Evolutionary conservation across 2,888 invertebrate species (phyloP), one percentile per base, ranked within the genome.

Genomic region (Pyrrhosoma nymphula): DNA sequence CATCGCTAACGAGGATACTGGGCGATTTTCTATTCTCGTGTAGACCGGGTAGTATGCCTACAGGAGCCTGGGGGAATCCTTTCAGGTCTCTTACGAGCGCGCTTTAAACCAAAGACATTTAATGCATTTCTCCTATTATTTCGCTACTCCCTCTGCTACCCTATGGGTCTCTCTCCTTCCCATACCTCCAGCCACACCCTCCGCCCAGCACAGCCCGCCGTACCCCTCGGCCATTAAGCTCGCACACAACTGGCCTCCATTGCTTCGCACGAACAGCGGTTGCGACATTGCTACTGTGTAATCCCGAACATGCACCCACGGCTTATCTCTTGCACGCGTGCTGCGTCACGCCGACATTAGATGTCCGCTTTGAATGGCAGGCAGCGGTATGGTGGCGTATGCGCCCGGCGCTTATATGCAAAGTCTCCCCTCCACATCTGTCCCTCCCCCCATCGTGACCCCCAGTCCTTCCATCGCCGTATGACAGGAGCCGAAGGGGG

Each of bases 241-340:
- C 56, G 56, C 89, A 56, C 69, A 39, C 93, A 26, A 82, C 30
- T 63, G 69, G 69, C 93, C 63, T 10, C n/a, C 93, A 47, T 93
- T 69, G n/a, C 69, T 14, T 14, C 39, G 69, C 93, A 89, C 47
- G 89, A 89, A 55, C 89, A 26, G 26, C 89, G n/a, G 82, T 82
- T 82, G 47, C 93, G n/a, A 93, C 93, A 93, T 93, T n/a, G 55
- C 93, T 69, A 23, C 69, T 39, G 93, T 69, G 69, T 93, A 93
- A 93, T 93, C 93, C 93, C 47, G 93, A 18, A 47, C 93, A 69
- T 93, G 93, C 69, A 93, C 93, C 35, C 60, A 60, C 23, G 93
- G 93, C 93, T 93, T 93, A 93, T 93, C 93, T 93, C 47, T 56
- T 93, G 93, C 93, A 93, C 93, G 93, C 93, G 93, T 75, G 39